Conservation (phyloP, 2,888 invertebrate species). For the Lissonota sp. region DNA sequence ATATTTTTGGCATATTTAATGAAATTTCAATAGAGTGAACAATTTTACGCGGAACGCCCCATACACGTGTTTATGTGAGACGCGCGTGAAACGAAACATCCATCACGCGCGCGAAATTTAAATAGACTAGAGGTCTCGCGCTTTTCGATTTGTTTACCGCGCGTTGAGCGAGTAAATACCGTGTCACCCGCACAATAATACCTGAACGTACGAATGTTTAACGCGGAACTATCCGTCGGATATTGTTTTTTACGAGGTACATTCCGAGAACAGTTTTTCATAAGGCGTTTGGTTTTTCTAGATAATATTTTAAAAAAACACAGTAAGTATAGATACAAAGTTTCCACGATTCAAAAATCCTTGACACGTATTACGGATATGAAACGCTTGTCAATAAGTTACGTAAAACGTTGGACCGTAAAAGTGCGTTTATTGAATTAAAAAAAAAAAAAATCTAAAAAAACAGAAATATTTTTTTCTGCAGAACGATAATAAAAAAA, state of each 20-base stretch:
- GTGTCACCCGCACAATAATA: too few relatives aligned
- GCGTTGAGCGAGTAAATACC: constrained; percentile 10
- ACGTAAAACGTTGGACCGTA: neutral
- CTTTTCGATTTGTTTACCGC: constrained; percentile 27
- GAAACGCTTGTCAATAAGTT: constrained; percentile 12
- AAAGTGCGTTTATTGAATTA: neutral
- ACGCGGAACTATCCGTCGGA: too few relatives aligned
- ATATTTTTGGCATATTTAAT: too few relatives aligned
- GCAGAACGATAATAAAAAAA: too few relatives aligned
- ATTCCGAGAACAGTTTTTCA: neutral
- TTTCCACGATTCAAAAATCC: constrained; percentile 28
- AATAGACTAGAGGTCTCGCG: neutral
- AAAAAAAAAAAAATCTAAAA: neutral
- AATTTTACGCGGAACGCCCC: neutral
- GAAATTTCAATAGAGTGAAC: neutral
- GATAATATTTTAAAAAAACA: neutral
- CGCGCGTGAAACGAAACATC: neutral
- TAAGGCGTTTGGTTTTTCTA: neutral
- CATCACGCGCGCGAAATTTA: neutral
- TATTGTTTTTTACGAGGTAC: too few relatives aligned
- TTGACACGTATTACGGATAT: constrained; percentile 48
- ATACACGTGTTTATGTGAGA: neutral
- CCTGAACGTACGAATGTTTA: too few relatives aligned
- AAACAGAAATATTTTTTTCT: neutral
- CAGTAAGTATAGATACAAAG: neutral